Evolutionary conservation across 2,888 invertebrate species (phyloP), one percentile per base, ranked within the genome.

Genomic region (Drosophila leonis): DNA sequence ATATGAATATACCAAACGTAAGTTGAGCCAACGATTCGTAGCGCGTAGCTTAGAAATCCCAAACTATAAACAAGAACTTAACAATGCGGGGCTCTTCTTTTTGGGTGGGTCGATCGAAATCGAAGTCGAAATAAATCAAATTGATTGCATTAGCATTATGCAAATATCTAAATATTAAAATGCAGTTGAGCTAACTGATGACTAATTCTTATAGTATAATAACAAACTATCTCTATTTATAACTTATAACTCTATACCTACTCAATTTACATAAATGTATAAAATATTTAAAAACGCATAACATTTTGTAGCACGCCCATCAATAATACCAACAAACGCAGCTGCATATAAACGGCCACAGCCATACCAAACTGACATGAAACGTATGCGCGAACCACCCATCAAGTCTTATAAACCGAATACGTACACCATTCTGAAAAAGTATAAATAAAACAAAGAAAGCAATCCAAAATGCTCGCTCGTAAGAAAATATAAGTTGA

Each of bases 371-470:
- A 89, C 85, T 74, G 91, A 91, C 84, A 85, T 86, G 79, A 91
- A 91, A 85, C 91, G 91, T 70, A 78, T 90, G 75, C 91, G 92
- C 80, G 92, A 91, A 85, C 80, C 86, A 70, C 80, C 91, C 63
- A 80, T 90, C 75, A 90, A 86, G 82, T 87, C 89, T 62, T 91
- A 90, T 82, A 85, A 90, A 86, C 88, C 91, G 59, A 88, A 83
- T 82, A 63, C 90, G 62, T 90, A 91, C 79, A 72, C 80, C 72
- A 81, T 91, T 64, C 70, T 91, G 62, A 91, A 91, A 77, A 91
- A 90, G 81, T 90, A 91, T 78, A 90, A 91, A 90, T 81, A 77
- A 74, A 71, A 4, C 31, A 33, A 71, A 4, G 49, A 33, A 29
- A 20, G 31, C 49, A 29, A 52, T 4, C 15, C 35, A 44, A 64